Conservation (phyloP, 2,888 invertebrate species). For the Nebria brevicollis region DNA sequence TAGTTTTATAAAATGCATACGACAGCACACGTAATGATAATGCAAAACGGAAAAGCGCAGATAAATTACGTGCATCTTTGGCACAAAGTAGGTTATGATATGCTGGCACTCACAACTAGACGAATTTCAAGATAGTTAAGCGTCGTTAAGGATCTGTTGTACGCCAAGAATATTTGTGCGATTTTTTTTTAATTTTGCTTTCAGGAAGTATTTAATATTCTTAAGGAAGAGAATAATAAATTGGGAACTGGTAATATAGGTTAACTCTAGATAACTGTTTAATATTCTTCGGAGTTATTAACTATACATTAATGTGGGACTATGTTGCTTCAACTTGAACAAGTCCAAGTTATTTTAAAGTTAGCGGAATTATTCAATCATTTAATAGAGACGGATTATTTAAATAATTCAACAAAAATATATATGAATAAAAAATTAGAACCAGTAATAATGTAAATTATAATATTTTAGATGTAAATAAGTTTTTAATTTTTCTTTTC, state of each 20-base stretch:
- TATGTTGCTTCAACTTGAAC: too few species aligned
- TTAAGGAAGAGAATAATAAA: not conserved
- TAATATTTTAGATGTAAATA: too few species aligned
- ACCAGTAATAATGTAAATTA: too few species aligned
- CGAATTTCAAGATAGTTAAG: not conserved
- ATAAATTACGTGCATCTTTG: not conserved
- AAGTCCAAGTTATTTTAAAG: too few species aligned
- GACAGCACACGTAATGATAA: not conserved
- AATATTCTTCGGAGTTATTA: not conserved
- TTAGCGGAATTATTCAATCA: too few species aligned
- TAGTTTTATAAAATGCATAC: slow-evolving; percentile 1
- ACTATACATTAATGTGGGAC: too few species aligned
- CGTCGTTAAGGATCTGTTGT: not conserved
- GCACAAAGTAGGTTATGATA: slow-evolving; percentile 1
- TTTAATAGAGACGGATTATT: too few species aligned
- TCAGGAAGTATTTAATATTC: not conserved
- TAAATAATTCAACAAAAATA: too few species aligned
- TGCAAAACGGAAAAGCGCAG: not conserved
- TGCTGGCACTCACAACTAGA: not conserved
- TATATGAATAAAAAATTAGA: too few species aligned
- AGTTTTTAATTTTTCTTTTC: too few species aligned
- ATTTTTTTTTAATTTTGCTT: not conserved
- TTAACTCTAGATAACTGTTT: not conserved
- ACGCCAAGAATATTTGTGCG: not conserved
- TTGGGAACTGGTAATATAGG: not conserved